Evolutionary conservation across 2,888 invertebrate species (phyloP).

Genomic region (Pyrgus malvae): DNA sequence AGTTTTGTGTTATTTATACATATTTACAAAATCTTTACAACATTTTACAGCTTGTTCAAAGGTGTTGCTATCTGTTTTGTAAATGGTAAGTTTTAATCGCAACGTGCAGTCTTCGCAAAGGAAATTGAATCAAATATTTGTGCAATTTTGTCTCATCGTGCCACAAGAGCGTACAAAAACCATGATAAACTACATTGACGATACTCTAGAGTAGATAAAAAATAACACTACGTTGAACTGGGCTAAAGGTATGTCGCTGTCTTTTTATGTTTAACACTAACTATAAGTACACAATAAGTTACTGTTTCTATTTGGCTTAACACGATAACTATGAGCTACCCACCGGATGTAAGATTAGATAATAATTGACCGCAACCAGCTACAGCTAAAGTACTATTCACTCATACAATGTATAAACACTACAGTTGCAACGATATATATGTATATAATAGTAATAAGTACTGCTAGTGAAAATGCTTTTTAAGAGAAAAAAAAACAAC

Average conservation of each 20-base stretch:
- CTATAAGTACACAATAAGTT: conserved; percentile 17
- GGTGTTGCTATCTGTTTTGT: no score
- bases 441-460: no score
- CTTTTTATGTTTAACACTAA: conserved; percentile 10
- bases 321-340: conserved; percentile 15
- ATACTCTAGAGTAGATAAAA: conserved; percentile 2
- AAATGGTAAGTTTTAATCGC: no score
- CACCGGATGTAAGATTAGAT: conserved; percentile 15
- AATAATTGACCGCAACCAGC: conserved; percentile 26
- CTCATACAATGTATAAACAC: not conserved
- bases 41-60: no score
- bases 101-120: no score
- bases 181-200: conserved; percentile 1
- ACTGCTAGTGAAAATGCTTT: no score
- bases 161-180: conserved; percentile 16
- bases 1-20: no score
- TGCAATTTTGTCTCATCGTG: no score
- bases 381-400: conserved; percentile 2
- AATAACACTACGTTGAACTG: conserved; percentile 10
- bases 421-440: no score
- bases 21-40: no score
- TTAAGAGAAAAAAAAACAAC: no score
- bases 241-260: conserved; percentile 12
- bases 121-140: not conserved
- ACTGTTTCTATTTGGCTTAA: conserved; percentile 24